phyloP scores from a whole-genome alignment of 2,113 vertebrate species.

The Sula dactylatra region DNA sequence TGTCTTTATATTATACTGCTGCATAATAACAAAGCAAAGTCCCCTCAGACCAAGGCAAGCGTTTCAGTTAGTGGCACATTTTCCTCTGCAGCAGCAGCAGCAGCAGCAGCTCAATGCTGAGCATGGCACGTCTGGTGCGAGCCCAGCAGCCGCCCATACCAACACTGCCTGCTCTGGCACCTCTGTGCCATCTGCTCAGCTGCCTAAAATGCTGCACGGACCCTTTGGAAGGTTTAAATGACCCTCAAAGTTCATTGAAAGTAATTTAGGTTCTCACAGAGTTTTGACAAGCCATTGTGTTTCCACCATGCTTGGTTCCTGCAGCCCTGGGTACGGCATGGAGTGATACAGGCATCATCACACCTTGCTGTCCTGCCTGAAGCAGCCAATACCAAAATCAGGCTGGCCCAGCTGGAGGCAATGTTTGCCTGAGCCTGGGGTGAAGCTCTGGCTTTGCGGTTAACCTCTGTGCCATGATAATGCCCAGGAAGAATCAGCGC shows the following conservation, averaged over 20 bases:
- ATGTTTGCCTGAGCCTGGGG: neutral
- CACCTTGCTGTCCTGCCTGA: neutral
- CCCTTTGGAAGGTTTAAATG: neutral
- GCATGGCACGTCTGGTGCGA: rapidly evolving
- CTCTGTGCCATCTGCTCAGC: neutral
- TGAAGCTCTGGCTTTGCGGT: neutral
- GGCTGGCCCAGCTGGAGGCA: neutral
- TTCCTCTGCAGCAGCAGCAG: neutral
- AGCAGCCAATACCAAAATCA: neutral
- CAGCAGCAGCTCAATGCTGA: neutral
- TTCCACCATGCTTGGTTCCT: neutral
- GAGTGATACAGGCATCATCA: neutral
- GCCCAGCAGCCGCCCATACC: rapidly evolving
- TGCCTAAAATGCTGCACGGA: neutral
- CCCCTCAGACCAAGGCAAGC: neutral
- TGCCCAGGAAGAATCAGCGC: neutral
- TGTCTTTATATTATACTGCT: neutral
- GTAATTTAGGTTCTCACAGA: neutral
- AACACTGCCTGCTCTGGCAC: rapidly evolving
- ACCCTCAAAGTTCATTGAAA: neutral
- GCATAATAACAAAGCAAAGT: neutral
- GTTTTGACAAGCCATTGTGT: neutral
- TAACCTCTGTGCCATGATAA: neutral
- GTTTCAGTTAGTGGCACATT: rapidly evolving
- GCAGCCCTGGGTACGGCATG: rapidly evolving